Percentiles rank a stretch among this genome's conserved stretches.
phyloP scores from a whole-genome alignment of 1,140 invertebrate species.

The Anagrus nilaparvatae region DNA sequence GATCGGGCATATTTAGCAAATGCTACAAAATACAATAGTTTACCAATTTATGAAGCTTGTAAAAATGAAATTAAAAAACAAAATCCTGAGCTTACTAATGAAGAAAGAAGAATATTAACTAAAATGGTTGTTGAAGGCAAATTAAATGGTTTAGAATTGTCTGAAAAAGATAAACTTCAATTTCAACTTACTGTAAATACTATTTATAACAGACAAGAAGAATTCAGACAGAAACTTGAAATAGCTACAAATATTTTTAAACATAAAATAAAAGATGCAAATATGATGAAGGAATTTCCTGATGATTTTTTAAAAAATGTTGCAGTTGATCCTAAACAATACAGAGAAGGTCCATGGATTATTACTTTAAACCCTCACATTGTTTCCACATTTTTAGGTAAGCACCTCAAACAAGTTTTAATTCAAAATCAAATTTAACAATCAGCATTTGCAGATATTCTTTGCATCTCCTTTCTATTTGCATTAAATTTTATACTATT shows the following conservation, averaged over 20 bases:
- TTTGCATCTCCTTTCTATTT: too few species aligned
- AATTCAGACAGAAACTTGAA: conserved; percentile 55
- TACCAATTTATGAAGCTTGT: conserved; percentile 56
- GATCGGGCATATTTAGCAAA: conserved; percentile 56
- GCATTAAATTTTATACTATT: conserved; percentile 1
- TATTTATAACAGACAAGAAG: conserved; percentile 40
- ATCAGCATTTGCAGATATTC: not conserved
- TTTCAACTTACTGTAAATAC: conserved; percentile 29
- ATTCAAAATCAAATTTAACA: not conserved
- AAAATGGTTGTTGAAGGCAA: conserved; percentile 74
- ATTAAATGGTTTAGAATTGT: conserved; percentile 63
- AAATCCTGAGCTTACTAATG: conserved; percentile 44
- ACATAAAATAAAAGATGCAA: conserved; percentile 55
- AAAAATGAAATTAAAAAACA: conserved; percentile 43
- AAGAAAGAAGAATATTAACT: conserved; percentile 59
- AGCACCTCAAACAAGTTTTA: not conserved
- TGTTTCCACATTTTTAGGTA: conserved; percentile 53
- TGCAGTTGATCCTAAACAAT: conserved; percentile 48
- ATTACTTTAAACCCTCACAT: conserved; percentile 63
- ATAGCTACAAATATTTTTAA: conserved; percentile 51
- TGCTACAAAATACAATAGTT: conserved; percentile 54
- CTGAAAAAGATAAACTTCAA: conserved; percentile 30
- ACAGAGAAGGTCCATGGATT: conserved; percentile 66
- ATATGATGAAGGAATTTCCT: conserved; percentile 64
- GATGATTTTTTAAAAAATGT: conserved; percentile 55